phyloP scores from a whole-genome alignment of 2,797 vertebrate species.

The Malacoraja senta region DNA sequence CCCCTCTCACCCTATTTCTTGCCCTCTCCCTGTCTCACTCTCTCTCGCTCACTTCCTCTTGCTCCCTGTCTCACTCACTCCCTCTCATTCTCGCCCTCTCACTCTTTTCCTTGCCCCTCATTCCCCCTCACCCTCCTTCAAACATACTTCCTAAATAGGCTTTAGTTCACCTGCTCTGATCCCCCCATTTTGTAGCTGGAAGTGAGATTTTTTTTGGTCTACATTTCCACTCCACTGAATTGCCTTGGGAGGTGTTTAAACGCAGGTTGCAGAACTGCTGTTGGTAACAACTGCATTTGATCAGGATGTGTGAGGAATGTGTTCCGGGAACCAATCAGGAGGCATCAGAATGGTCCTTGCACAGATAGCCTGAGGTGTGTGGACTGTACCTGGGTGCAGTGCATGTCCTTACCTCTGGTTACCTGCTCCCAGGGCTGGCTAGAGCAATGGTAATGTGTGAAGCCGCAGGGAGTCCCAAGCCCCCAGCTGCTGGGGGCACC shows the following conservation, averaged over 20 bases:
- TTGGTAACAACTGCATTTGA: no score
- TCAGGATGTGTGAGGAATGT: neutral
- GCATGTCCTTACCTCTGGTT: neutral
- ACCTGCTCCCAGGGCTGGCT: neutral
- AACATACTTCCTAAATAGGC: neutral
- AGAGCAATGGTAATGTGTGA: neutral
- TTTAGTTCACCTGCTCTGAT: neutral
- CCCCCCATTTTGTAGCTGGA: neutral
- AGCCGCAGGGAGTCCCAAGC: neutral
- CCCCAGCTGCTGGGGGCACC: neutral
- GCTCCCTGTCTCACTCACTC: neutral
- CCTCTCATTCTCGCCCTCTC: neutral
- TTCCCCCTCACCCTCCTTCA: neutral
- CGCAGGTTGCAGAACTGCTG: neutral
- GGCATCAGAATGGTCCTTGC: neutral
- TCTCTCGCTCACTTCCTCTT: neutral
- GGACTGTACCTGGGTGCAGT: neutral
- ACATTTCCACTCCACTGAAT: neutral
- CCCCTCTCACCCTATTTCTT: no score
- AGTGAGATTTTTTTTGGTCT: neutral
- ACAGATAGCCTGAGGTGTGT: neutral
- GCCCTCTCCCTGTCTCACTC: no score
- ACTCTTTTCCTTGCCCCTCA: neutral
- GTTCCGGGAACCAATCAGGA: neutral
- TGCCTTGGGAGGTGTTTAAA: neutral